Conservation (phyloP, 1,140 invertebrate genomes). For the Calosoma granatense region DNA sequence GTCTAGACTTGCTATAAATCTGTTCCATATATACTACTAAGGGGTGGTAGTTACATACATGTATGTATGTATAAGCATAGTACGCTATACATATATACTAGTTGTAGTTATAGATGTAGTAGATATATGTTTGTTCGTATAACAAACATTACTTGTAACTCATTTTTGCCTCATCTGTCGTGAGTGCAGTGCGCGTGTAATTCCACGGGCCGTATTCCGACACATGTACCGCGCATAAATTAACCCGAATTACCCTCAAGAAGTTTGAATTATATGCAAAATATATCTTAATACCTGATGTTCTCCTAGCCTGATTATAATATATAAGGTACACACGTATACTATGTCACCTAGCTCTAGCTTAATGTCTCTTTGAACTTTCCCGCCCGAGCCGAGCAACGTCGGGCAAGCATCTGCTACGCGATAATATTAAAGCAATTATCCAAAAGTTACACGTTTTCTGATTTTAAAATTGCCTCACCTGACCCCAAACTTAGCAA, state of each 20-base stretch:
- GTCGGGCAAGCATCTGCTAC: neutral
- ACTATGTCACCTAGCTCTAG: neutral
- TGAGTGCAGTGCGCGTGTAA: too few relatives aligned
- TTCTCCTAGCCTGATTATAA: neutral
- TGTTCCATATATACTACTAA: too few relatives aligned
- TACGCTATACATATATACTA: too few relatives aligned
- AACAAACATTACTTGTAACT: too few relatives aligned
- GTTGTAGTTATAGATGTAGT: too few relatives aligned
- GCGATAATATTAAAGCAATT: slow-evolving; percentile 6
- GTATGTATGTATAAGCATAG: too few relatives aligned
- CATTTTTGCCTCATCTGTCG: too few relatives aligned
- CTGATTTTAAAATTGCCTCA: slow-evolving; percentile 3
- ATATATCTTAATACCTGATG: slow-evolving; percentile 9
- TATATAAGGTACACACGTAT: slow-evolving; percentile 1
- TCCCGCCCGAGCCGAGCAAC: too few relatives aligned
- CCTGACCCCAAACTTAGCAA: too few relatives aligned
- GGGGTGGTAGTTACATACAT: too few relatives aligned
- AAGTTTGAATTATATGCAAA: slow-evolving; percentile 8
- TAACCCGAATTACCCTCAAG: slow-evolving; percentile 7
- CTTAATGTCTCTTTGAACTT: slow-evolving; percentile 9
- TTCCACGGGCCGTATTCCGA: neutral
- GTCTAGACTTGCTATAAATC: too few relatives aligned
- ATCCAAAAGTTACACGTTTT: neutral
- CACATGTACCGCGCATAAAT: neutral
- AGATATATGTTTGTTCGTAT: too few relatives aligned